phyloP scores from a whole-genome alignment of 1,140 invertebrate species.

The Drosophila kanapiae region DNA sequence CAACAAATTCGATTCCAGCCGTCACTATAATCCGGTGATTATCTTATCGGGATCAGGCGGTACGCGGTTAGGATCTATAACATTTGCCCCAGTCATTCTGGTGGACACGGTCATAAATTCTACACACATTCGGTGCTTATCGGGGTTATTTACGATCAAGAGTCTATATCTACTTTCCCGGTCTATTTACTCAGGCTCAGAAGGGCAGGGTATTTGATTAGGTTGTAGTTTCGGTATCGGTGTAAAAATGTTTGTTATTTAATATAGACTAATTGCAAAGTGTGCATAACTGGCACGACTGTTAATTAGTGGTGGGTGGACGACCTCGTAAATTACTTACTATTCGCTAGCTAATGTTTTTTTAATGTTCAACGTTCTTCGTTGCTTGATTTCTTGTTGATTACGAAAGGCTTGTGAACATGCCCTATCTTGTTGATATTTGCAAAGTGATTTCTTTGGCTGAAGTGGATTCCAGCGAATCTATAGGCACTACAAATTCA shows the following conservation, averaged over 20 bases:
- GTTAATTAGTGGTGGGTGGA: background rate
- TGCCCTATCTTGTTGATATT: slow-evolving; percentile 22
- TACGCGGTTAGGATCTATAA: slow-evolving; percentile 14
- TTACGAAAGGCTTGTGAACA: background rate
- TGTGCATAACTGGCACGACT: background rate
- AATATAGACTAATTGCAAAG: background rate
- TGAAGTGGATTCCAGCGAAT: slow-evolving; percentile 6
- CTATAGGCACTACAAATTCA: slow-evolving; percentile 4
- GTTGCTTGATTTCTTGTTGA: slow-evolving; percentile 15
- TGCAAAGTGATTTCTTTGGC: background rate
- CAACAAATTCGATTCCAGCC: slow-evolving; percentile 14
- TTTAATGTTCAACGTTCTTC: background rate
- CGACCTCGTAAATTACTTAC: background rate
- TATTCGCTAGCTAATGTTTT: background rate
- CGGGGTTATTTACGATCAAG: slow-evolving; percentile 45
- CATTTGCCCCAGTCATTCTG: slow-evolving; percentile 42
- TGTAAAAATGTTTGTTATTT: background rate
- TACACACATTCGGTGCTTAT: slow-evolving; percentile 37
- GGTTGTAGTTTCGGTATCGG: background rate
- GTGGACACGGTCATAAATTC: slow-evolving; percentile 39
- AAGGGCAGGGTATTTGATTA: background rate
- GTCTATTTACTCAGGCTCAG: background rate
- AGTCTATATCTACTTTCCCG: background rate
- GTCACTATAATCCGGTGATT: slow-evolving; percentile 31
- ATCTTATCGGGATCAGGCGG: slow-evolving; percentile 43